Evolutionary conservation across 2,797 vertebrate genomes (phyloP), one percentile per base, ranked within the genome.

Genomic region (Catharus ustulatus): DNA sequence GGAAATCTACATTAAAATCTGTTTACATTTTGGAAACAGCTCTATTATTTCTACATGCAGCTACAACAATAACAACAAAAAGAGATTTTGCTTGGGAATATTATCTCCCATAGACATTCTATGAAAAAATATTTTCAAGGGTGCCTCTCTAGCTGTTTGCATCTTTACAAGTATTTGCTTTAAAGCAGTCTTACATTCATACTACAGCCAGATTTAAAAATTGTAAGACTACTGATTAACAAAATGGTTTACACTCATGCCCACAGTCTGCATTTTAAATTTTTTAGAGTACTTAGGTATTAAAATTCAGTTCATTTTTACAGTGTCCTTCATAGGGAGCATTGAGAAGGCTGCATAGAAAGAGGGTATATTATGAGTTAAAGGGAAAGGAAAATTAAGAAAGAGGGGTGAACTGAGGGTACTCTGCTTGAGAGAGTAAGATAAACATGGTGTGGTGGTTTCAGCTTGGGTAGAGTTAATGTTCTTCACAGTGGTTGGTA

Each of bases 11-110:
- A 90, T 93, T 81, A 95, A 95, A 95, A 91, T 92, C 51, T 96
- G 74, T 96, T 97, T 96, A 93, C 89, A 78, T 92, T 97, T 90
- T 91, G 73, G 75, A 95, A 94, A 93, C 32, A 78, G n/a, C 63
- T 84, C 80, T 88, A 62, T 95, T 93, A 76, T 90, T 95, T 95
- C 55, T 55, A 62, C 72, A 75, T 59, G 30, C 58, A 86, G 52
- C 43, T 74, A 59, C 61, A 90, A 77, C 45, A 76, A 87, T 80
- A 93, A 85, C 73, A 90, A 91, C 49, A 93, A 68, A 76, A 91
- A 69, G 51, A 61, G 40, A 63, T 90, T 93, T 91, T 95, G 26
- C 69, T 67, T 83, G 80, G 86, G 85, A 96, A 58, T 92, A 84
- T 54, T 93, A 79, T 81, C 88, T 95, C 72, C 69, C 85, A 87